Evolutionary conservation across 2,113 vertebrate genomes (phyloP), one percentile per base, ranked within the genome.

Genomic region (Syngnathus typhle): DNA sequence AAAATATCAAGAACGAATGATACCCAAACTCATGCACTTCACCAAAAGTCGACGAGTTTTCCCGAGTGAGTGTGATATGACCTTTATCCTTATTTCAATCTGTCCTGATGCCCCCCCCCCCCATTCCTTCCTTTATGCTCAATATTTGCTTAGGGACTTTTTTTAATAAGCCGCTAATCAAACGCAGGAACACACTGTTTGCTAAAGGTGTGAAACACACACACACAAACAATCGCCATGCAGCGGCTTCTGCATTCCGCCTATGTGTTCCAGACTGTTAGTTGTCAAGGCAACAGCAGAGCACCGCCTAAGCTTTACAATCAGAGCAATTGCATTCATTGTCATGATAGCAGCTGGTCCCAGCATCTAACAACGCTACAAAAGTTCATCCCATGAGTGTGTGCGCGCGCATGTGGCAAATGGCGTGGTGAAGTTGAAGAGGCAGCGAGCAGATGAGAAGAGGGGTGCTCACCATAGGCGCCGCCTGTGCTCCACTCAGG

Each of bases 401-500:
- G 68, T 11, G 13, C 55, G 7, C 65, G 13, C 59, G 7, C 65
- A 47, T 47, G 65, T 74, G 47, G 9, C 32, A 49, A 49, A 64
- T 47, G 32, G 64, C 37, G 43, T 47, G 2, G 15, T 72, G 70
- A 74, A 60, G 73, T 41, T 63, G 60, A 56, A 41, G 67, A 72
- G 63, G 39, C 51, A 63, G 60, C 43, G 59, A 73, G 75, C 65
- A 77, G 72, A 85, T 68, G 59, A 76, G 72, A 82, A 74, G 37
- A 54, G 71, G 54, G 73, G 72, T 84, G 78, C 84, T 89, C 86
- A 89, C 86, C 88, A 75, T 88, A 85, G 74, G 77, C 72, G 84
- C 84, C 76, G 79, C 84, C 81, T 83, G 83, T 85, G 74, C 85
- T 88, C 81, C 83, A 86, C 82, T 86, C 88, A 82, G 84, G 83